Conservation (phyloP, 2,797 vertebrate genomes). For the Cichlasoma orientale region DNA sequence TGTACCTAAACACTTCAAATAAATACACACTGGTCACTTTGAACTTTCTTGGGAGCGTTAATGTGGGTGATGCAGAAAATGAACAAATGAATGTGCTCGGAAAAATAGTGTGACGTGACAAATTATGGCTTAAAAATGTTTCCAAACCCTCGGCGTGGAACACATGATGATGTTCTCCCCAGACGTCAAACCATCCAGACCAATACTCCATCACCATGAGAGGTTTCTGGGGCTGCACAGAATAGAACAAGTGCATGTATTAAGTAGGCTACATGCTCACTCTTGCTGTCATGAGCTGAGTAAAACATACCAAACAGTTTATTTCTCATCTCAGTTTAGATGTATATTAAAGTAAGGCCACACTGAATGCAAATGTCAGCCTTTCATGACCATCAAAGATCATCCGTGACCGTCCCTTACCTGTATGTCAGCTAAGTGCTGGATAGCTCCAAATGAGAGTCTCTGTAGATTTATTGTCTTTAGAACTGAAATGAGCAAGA, state of each 20-base stretch:
- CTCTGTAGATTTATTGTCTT: conserved; percentile 90
- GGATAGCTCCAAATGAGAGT: conserved; percentile 78
- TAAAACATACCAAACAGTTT: not conserved
- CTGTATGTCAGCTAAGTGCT: conserved; percentile 82
- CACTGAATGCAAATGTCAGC: not conserved
- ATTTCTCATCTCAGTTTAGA: not conserved
- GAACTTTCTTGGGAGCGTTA: not conserved
- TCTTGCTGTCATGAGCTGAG: not conserved
- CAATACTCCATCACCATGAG: conserved; percentile 97
- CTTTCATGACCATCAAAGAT: not conserved
- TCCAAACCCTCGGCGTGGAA: conserved; percentile 87
- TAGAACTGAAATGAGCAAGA: conserved; percentile 77
- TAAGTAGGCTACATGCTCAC: not conserved
- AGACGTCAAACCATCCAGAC: conserved; percentile 95
- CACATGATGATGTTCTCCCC: conserved; percentile 91
- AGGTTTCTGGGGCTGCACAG: conserved; percentile 84
- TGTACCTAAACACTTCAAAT: not conserved
- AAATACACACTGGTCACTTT: not conserved
- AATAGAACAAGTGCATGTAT: not conserved
- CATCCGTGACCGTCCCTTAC: conserved; percentile 63
- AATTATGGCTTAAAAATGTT: not conserved
- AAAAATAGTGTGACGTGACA: not conserved
- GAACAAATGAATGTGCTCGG: not conserved
- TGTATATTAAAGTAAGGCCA: not conserved
- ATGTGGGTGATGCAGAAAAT: not conserved